These are phyloP conservation scores for Lapara coniferarum DNA, from an alignment of 2,888 invertebrate species.

Conservation along the genomic window DNA sequence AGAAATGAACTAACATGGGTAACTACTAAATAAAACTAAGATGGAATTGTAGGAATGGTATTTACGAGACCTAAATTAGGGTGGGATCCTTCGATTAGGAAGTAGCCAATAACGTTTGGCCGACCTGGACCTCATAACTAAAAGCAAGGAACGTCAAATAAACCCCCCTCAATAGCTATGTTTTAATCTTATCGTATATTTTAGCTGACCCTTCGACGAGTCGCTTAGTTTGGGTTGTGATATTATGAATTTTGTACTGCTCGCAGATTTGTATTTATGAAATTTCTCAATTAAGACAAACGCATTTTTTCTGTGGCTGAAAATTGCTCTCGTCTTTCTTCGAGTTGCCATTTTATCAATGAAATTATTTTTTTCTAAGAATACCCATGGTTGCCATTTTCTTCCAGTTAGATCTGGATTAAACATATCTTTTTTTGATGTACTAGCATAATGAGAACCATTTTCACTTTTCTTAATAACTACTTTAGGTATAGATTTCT, in stretches of 20 bases:
- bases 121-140: conserved; percentile 34
- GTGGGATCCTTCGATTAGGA: conserved; percentile 47
- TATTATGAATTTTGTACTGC: conserved; percentile 71
- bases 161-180: conserved; percentile 60
- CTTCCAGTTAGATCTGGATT: conserved; percentile 78
- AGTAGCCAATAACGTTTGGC: conserved; percentile 39
- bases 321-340: conserved; percentile 70
- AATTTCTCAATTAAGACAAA: conserved; percentile 73
- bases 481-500: conserved; percentile 74
- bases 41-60: conserved; percentile 66
- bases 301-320: conserved; percentile 66
- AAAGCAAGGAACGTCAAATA: conserved; percentile 44
- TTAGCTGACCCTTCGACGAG: conserved; percentile 62
- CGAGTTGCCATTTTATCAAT: conserved; percentile 76
- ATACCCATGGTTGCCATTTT: conserved; percentile 82
- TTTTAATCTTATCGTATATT: conserved; percentile 76
- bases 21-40: conserved; percentile 62
- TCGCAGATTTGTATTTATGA: conserved; percentile 71
- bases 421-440: conserved; percentile 54
- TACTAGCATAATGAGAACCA: conserved; percentile 78
- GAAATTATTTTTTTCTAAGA: conserved; percentile 71
- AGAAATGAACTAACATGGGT: conserved; percentile 63
- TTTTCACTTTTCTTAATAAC: conserved; percentile 77
- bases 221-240: conserved; percentile 63
- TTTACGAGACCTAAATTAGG: conserved; percentile 54